phyloP scores from a whole-genome alignment of 1,140 invertebrate genomes.

The Rhopalosiphum maidis region DNA sequence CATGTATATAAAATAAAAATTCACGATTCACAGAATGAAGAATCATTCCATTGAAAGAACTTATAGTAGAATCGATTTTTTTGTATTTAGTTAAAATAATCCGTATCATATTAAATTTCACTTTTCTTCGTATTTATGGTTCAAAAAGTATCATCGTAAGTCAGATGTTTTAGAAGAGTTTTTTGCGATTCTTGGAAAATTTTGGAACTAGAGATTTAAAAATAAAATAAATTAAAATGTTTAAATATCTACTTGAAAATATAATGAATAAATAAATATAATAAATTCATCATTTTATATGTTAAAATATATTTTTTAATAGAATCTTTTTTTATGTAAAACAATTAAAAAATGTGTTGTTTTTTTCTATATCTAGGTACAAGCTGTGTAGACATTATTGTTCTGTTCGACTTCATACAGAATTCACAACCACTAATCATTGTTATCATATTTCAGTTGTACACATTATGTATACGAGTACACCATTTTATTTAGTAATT shows the following conservation, averaged over 20 bases:
- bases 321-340: no score
- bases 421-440: neutral
- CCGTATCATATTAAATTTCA: neutral
- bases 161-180: neutral
- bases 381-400: neutral
- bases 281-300: neutral
- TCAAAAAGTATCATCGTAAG: neutral
- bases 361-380: no score
- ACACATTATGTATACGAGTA: neutral
- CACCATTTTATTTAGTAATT: neutral
- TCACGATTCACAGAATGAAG: neutral
- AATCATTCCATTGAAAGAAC: neutral
- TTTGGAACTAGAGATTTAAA: neutral
- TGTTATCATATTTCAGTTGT: neutral
- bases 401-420: neutral
- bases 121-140: neutral
- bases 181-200: neutral
- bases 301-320: neutral
- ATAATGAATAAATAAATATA: no score
- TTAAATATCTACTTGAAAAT: neutral
- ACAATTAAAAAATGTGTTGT: no score
- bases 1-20: neutral
- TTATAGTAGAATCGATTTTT: neutral
- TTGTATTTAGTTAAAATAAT: neutral
- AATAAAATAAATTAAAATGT: neutral